Percentiles rank a stretch among this genome's conserved stretches.
phyloP scores from a whole-genome alignment of 92 coral and sea anemone species.

The Micromussa lordhowensis region DNA sequence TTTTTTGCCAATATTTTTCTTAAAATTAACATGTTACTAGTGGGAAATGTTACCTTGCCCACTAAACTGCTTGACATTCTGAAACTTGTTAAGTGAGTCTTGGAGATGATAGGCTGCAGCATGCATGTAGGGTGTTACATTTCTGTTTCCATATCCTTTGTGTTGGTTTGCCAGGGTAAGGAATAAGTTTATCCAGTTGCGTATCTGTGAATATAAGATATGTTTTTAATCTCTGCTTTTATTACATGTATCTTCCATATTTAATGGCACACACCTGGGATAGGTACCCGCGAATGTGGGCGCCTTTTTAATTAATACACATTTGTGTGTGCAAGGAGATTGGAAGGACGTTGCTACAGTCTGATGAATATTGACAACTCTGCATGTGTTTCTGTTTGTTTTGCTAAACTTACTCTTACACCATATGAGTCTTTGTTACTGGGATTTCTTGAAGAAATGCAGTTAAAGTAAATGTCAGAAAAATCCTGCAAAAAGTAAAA shows the following conservation, averaged over 20 bases:
- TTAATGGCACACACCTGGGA: constrained; percentile 13
- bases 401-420: constrained; percentile 38
- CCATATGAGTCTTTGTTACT: constrained; percentile 32
- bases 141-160: constrained; percentile 69
- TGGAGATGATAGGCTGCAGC: constrained; percentile 68
- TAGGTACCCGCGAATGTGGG: background rate
- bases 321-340: background rate
- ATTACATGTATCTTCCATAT: constrained; percentile 4
- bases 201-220: constrained; percentile 54
- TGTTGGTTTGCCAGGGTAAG: constrained; percentile 52
- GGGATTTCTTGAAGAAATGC: constrained; percentile 52
- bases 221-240: constrained; percentile 9
- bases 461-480: constrained; percentile 54
- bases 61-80: constrained; percentile 76
- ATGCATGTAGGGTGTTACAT: constrained; percentile 76
- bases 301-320: no score
- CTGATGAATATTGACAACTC: background rate
- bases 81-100: constrained; percentile 55
- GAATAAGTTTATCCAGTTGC: constrained; percentile 58
- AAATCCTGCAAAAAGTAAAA: constrained; percentile 54
- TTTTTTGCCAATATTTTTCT: no score
- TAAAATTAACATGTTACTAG: background rate
- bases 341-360: constrained; percentile 7
- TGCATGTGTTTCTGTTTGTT: constrained; percentile 5
- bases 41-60: constrained; percentile 63